Percentiles rank a stretch among this genome's conserved stretches.
Evolutionary conservation across 2,113 vertebrate genomes (phyloP).

Genomic region (Macroglossus sobrinus): DNA sequence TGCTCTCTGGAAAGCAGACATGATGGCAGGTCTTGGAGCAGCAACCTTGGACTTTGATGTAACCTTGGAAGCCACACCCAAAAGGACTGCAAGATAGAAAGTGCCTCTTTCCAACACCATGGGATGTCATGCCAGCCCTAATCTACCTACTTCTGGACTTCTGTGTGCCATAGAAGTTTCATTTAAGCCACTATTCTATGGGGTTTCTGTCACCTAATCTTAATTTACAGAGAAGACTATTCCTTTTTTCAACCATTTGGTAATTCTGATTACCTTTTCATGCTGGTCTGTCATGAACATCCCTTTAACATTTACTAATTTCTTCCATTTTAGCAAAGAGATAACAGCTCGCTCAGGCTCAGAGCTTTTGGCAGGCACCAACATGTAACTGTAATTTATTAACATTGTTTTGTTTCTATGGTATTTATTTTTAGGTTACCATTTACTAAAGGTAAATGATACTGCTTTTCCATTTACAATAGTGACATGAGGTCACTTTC

Average conservation of each 20-base stretch:
- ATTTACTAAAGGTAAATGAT: conserved; percentile 68
- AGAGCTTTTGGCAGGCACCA: conserved; percentile 1
- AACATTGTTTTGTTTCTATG: conserved; percentile 66
- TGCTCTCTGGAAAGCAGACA: background rate
- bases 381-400: conserved; percentile 14
- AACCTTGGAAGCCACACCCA: background rate
- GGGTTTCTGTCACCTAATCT: background rate
- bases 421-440: conserved; percentile 71
- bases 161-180: background rate
- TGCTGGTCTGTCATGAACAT: background rate
- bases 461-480: conserved; percentile 60
- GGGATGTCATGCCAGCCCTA: background rate
- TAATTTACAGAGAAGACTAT: background rate
- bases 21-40: background rate
- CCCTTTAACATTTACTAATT: background rate
- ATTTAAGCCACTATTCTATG: background rate
- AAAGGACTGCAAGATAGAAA: background rate
- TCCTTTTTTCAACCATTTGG: background rate
- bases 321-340: background rate
- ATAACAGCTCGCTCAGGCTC: background rate
- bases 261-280: background rate
- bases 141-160: background rate
- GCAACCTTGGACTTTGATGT: background rate
- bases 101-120: background rate
- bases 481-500: conserved; percentile 67